A percentile compares a stretch with the other conserved stretches of the same genome.
These are phyloP conservation scores for Synergus umbraculus DNA, from an alignment of 2,888 invertebrate species.

Conservation along the genomic window DNA sequence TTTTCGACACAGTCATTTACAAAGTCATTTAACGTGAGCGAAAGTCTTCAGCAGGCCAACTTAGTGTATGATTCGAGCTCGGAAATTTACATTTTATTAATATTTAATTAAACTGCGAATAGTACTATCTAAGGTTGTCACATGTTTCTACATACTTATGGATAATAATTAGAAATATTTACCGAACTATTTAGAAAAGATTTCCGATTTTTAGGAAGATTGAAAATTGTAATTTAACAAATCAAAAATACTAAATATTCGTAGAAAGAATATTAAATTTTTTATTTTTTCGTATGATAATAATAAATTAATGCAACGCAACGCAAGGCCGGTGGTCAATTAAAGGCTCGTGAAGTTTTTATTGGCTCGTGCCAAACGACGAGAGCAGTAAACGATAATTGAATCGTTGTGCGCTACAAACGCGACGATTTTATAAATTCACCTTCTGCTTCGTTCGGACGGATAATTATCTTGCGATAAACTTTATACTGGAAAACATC, in stretches of 20 bases:
- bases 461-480: conserved; percentile 16
- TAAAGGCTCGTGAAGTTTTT: conserved; percentile 32
- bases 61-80: too few species aligned
- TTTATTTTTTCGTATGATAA: neutral
- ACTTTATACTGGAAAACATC: conserved; percentile 28
- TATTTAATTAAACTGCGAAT: too few species aligned
- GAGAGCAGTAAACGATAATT: conserved; percentile 18
- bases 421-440: conserved; percentile 22
- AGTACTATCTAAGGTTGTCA: too few species aligned
- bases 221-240: neutral
- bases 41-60: neutral
- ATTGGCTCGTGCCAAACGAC: conserved; percentile 28
- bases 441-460: conserved; percentile 16
- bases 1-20: neutral
- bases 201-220: too few species aligned
- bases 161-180: too few species aligned
- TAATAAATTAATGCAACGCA: neutral
- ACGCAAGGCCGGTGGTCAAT: conserved; percentile 12
- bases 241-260: neutral
- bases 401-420: neutral
- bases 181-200: too few species aligned
- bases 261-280: neutral
- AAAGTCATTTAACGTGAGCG: neutral
- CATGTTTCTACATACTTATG: too few species aligned
- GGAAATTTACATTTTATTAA: too few species aligned